Evolutionary conservation across 2,888 invertebrate species (phyloP).

Genomic region (Scelioninae gen. 2): DNA sequence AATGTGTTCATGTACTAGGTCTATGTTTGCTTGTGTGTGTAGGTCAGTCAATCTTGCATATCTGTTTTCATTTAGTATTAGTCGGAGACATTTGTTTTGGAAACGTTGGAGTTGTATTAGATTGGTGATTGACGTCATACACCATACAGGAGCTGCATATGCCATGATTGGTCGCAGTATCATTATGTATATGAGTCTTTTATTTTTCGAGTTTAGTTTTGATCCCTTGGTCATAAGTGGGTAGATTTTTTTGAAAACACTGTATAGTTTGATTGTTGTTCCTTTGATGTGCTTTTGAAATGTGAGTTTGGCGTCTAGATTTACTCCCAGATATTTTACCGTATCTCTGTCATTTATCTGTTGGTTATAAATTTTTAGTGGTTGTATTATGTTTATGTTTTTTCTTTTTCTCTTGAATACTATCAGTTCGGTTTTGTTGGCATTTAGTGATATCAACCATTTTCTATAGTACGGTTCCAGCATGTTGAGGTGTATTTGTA

Average conservation of each 20-base stretch:
- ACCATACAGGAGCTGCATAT: background rate
- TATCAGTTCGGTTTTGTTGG: slow-evolving; percentile 43
- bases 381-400: slow-evolving; percentile 37
- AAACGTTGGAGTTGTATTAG: background rate
- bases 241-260: slow-evolving; percentile 57
- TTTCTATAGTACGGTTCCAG: slow-evolving; percentile 35
- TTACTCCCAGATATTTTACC: slow-evolving; percentile 62
- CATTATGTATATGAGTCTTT: slow-evolving; percentile 62
- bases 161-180: slow-evolving; percentile 30
- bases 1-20: background rate
- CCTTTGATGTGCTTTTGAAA: slow-evolving; percentile 57
- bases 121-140: background rate
- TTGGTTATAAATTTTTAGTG: slow-evolving; percentile 27
- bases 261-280: slow-evolving; percentile 53
- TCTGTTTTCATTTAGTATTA: background rate
- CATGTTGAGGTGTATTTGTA: slow-evolving; percentile 30
- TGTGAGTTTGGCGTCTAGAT: slow-evolving; percentile 57
- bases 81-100: background rate
- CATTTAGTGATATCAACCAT: slow-evolving; percentile 43
- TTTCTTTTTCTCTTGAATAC: slow-evolving; percentile 33
- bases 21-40: no score
- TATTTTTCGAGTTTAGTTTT: slow-evolving; percentile 48
- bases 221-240: slow-evolving; percentile 58
- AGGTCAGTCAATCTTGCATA: background rate
- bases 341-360: background rate